phyloP scores from a whole-genome alignment of 92 coral and sea anemone species.

The Palythoa grandis region DNA sequence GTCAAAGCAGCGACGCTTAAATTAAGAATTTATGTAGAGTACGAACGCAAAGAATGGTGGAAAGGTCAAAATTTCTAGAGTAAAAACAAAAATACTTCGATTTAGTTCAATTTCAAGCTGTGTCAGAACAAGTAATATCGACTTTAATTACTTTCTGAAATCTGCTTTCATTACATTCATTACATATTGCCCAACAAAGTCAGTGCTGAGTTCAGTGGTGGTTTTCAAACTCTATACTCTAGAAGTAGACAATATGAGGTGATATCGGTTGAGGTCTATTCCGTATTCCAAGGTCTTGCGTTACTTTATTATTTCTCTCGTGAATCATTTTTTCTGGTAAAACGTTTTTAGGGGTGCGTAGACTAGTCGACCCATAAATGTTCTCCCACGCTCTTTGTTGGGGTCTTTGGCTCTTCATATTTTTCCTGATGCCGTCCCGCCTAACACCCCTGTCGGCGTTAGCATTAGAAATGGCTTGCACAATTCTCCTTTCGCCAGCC shows the following conservation, averaged over 20 bases:
- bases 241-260: conserved; percentile 8
- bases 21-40: too few species aligned
- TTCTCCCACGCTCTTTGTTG: conserved; percentile 20
- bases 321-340: neutral
- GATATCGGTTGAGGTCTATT: conserved; percentile 1
- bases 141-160: too few species aligned
- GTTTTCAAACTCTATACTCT: neutral
- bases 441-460: conserved; percentile 43
- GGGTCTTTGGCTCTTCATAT: neutral
- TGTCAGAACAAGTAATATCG: too few species aligned
- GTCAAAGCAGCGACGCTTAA: too few species aligned
- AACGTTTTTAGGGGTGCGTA: neutral
- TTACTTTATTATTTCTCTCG: neutral
- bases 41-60: too few species aligned
- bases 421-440: neutral
- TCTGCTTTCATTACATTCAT: too few species aligned
- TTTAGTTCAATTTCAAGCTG: neutral
- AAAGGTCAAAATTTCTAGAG: neutral
- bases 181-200: neutral
- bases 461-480: conserved; percentile 22
- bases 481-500: conserved; percentile 46
- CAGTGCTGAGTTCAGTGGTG: neutral
- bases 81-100: neutral
- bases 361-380: neutral
- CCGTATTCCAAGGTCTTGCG: neutral